phyloP scores from a whole-genome alignment of 2,113 vertebrate species.

The Nannobrachium achirus region DNA sequence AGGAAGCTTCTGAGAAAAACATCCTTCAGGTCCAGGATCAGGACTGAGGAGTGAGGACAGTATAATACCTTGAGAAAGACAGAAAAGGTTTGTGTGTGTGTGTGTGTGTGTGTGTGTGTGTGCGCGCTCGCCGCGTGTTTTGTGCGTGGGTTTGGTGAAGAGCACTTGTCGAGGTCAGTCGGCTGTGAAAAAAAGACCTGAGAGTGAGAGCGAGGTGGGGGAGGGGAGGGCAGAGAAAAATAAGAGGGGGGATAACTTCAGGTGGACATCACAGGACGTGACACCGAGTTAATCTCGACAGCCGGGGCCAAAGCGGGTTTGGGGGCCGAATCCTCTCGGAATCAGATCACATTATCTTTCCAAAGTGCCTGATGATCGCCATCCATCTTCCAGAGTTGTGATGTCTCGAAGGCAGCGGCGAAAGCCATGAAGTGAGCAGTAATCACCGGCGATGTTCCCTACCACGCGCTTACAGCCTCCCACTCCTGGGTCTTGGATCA shows the following conservation, averaged over 20 bases:
- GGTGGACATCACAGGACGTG: conserved; percentile 53
- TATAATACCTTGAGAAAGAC: conserved; percentile 39
- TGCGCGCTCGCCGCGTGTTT: not conserved
- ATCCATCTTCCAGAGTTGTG: conserved; percentile 55
- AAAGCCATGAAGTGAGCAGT: conserved; percentile 44
- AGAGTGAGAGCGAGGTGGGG: no score
- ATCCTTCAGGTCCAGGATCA: conserved; percentile 8
- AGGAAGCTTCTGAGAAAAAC: conserved; percentile 26
- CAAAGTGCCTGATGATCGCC: conserved; percentile 60
- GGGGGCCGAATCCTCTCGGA: conserved; percentile 57
- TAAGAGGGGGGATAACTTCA: conserved; percentile 21
- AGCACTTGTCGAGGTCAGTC: no score
- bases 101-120: conserved; percentile 3
- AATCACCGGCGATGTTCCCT: conserved; percentile 46
- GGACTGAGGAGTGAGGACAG: not conserved
- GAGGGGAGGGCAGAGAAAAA: conserved; percentile 11
- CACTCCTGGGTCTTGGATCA: conserved; percentile 59
- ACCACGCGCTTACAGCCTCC: conserved; percentile 42
- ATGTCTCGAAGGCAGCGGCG: conserved; percentile 52
- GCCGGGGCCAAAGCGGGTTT: conserved; percentile 44
- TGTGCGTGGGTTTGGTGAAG: not conserved
- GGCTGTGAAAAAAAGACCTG: no score
- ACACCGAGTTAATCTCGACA: conserved; percentile 63
- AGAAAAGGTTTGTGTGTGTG: not conserved
- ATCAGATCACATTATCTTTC: conserved; percentile 67